Base-by-base conservation (phyloP, 1,140 invertebrate species). In the Pseudomyrmex dendroicus region DNA sequence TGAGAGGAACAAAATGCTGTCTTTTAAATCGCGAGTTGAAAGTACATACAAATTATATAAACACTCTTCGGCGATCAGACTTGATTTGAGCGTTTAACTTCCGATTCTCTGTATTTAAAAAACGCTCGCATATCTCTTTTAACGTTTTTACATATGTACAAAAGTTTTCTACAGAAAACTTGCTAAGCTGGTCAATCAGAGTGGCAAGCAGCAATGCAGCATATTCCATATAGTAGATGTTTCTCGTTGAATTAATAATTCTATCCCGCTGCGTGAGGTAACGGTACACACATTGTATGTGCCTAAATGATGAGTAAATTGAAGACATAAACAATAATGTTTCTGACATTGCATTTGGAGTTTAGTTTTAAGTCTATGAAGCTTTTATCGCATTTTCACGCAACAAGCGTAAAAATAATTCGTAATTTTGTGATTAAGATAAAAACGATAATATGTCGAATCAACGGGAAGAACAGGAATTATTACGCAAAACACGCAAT, bases 71-170 rank as follows among this genome's bases (percentile, higher is more conserved):
- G 59, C 82, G 17, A 80, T 35, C 35, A 91, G 87, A 89, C 87
- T 92, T 91, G 72, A 85, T 91, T 90, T 87, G 66, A 89, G 76
- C 84, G 80, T 86, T 74, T 70, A 77, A 63, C 61, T 89, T 76
- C 72, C 77, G 72, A 64, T 83, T 76, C 35, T 35, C 35, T 35
- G 35, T 35, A 35, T 35, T 35, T 35, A 5, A 72, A 72, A 78
- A 84, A 89, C 78, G 73, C 77, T 86, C 85, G 70, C 84, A 86
- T 78, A 73, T 86, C 72, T 88, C 85, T 88, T 89, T 86, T 89
- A 90, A 89, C 90, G 89, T 91, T 91, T 91, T 91, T 92, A 91
- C 88, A 91, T 87, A 73, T 91, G 91, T 93, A 93, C 89, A 93
- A 89, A 91, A 91, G 77, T 93, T 92, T 92, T 92, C 87, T 92